These are phyloP conservation scores for Bombus affinis DNA, from an alignment of 1,140 invertebrate species.

Conservation along the genomic window DNA sequence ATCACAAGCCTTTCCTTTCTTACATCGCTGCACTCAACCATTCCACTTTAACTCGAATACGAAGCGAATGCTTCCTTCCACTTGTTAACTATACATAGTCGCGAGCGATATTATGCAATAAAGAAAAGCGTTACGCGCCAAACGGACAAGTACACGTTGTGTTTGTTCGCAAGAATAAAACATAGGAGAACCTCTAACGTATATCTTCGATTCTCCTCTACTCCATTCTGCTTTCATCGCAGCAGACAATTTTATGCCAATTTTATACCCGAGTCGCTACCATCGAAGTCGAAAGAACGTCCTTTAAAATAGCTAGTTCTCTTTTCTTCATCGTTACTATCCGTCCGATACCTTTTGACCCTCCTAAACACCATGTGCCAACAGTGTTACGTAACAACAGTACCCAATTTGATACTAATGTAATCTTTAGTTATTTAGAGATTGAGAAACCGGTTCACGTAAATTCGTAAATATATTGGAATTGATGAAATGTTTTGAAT, in stretches of 20 bases:
- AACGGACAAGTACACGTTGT: neutral
- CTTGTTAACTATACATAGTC: neutral
- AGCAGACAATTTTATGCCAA: neutral
- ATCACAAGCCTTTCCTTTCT: constrained; percentile 45
- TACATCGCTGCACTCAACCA: constrained; percentile 9
- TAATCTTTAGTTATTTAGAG: neutral
- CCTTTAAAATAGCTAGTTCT: constrained; percentile 19
- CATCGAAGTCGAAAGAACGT: neutral
- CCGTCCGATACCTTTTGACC: neutral
- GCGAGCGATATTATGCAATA: constrained; percentile 28
- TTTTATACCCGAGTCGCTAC: neutral
- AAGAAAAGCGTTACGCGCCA: constrained; percentile 11
- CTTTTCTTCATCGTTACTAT: neutral
- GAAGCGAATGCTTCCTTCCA: constrained; percentile 28
- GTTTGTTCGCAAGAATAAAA: neutral
- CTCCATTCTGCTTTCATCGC: neutral
- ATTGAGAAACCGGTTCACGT: neutral
- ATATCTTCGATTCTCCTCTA: neutral
- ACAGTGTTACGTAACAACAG: constrained; percentile 8
- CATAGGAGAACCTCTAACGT: neutral
- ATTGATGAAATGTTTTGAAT: neutral
- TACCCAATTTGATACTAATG: neutral
- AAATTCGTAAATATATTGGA: neutral
- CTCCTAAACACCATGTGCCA: constrained; percentile 17
- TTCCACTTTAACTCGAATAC: constrained; percentile 16